Evolutionary conservation across 2,888 invertebrate genomes (phyloP), one percentile per base, ranked within the genome.

Genomic region (Tinea pellionella): DNA sequence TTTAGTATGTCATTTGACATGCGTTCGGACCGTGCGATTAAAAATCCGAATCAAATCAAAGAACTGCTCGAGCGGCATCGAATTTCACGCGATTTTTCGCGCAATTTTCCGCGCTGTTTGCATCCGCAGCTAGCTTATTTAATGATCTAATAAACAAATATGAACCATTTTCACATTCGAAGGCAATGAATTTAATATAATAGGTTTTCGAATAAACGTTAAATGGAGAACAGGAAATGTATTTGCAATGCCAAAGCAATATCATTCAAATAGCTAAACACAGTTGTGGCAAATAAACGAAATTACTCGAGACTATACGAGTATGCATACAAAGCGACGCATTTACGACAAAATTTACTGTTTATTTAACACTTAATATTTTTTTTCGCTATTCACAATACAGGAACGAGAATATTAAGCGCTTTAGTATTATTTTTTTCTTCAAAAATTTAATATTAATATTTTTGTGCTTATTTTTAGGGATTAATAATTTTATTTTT

Each of bases 321-420:
- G n/a, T n/a, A 19, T 57, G 57, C 57, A 57, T 57, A 57, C 57
- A 57, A 57, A 57, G 32, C 15, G 57, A 16, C 32, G 32, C 57
- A 32, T 57, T 57, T 32, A 32, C 30, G 13, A 19, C 57, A 32
- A 57, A 32, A 57, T 57, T 57, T 30, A 32, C 12, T 57, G 57
- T 57, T 57, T 57, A 57, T 57, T 57, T 32, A 32, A 57, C 13
- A 32, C 57, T 57, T 57, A 57, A 57, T 32, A 9, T 15, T 47
- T 37, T n/a, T 37, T 37, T 37, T 12, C 2, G 6, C 37, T 37
- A 37, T 37, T n/a, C 37, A 37, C 37, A 37, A 37, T 6, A 37
- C 9, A 9, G 37, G 9, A 37, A 37, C 9, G 37, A 9, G 37
- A 37, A 2, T 24, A 37, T 37, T 37, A 37, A 37, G 11, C 9